These are phyloP conservation scores for Pseudochromis fuscus DNA, from an alignment of 2,797 vertebrate species.

Conservation along the genomic window DNA sequence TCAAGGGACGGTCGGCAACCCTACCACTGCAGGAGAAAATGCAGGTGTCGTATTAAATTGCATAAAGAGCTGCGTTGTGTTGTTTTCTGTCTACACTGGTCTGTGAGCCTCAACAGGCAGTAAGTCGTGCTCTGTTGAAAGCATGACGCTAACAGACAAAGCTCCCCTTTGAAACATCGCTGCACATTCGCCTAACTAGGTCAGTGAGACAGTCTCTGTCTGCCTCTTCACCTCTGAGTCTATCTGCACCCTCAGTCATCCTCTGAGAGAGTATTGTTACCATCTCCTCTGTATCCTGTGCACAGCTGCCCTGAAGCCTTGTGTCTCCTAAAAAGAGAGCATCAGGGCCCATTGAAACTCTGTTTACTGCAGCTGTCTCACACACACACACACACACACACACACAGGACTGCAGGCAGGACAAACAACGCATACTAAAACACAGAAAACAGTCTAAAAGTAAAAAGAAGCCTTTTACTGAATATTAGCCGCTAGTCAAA, in stretches of 20 bases:
- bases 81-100: no score
- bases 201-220: constrained; percentile 34
- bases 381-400: constrained; percentile 1
- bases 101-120: background rate
- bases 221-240: constrained; percentile 12
- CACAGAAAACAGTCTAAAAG: background rate
- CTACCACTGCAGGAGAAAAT: no score
- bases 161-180: constrained; percentile 7
- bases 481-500: constrained; percentile 19
- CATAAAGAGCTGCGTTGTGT: no score
- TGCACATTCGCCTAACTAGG: constrained; percentile 29
- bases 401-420: background rate
- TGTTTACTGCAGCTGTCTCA: constrained; percentile 30
- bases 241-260: constrained; percentile 10
- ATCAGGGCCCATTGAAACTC: constrained; percentile 8
- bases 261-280: constrained; percentile 9
- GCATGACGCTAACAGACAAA: constrained; percentile 12
- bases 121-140: background rate
- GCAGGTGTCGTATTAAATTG: no score
- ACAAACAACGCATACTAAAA: background rate
- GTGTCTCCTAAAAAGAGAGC: constrained; percentile 23
- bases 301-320: constrained; percentile 28
- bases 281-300: constrained; percentile 19
- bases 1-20: no score
- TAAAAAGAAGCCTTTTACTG: background rate